Conservation (phyloP, 2,797 vertebrate genomes). For the Sebastes variabilis region DNA sequence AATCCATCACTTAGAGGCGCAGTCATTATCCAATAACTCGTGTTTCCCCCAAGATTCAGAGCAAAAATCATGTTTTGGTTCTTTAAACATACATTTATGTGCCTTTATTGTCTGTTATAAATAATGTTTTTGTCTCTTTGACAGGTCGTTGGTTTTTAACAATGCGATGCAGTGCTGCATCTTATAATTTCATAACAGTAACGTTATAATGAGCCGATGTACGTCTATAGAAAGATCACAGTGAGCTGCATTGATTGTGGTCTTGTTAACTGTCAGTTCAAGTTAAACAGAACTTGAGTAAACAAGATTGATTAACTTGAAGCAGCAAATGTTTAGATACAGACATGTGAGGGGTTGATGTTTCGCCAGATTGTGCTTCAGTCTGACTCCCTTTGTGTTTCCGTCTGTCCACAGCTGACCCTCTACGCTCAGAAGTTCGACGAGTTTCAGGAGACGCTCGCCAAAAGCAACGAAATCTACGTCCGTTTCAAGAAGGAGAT, state of each 20-base stretch:
- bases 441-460: slow-evolving; percentile 93
- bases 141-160: not conserved
- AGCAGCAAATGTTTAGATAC: not conserved
- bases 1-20: not conserved
- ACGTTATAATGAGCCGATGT: not conserved
- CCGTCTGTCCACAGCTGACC: slow-evolving; percentile 81
- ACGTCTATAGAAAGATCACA: not conserved
- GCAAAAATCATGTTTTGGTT: not conserved
- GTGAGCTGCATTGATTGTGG: not conserved
- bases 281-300: not conserved
- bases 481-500: slow-evolving; percentile 95
- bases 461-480: slow-evolving; percentile 97
- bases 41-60: not conserved
- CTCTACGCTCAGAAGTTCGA: slow-evolving; percentile 97
- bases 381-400: not conserved
- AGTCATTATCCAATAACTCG: not conserved
- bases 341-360: not conserved
- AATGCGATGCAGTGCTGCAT: not conserved
- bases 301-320: not conserved
- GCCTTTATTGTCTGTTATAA: fast-evolving
- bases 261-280: not conserved
- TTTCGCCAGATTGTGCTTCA: not conserved
- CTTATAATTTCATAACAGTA: not conserved
- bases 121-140: not conserved
- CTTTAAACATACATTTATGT: not conserved